Percentiles rank a stretch among this genome's conserved stretches.
phyloP scores from a whole-genome alignment of 2,113 vertebrate genomes.

The Cyprinodon brontotheroides region DNA sequence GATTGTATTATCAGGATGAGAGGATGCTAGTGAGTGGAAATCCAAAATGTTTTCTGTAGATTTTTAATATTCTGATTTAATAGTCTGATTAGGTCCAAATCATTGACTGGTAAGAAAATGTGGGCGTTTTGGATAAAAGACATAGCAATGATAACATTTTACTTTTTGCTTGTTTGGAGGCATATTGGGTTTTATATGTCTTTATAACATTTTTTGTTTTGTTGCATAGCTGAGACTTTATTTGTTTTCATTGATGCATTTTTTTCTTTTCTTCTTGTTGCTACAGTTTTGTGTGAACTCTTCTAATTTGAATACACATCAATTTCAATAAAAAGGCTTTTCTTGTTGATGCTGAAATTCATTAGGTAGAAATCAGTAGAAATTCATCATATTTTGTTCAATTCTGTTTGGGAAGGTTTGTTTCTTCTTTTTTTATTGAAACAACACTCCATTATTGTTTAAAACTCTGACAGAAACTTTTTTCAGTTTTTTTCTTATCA shows the following conservation, averaged over 20 bases:
- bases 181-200: background rate
- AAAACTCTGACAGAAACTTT: too few relatives aligned
- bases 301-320: background rate
- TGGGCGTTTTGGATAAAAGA: background rate
- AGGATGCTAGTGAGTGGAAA: background rate
- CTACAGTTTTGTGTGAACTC: background rate
- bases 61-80: background rate
- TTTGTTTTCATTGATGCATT: background rate
- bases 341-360: too few relatives aligned
- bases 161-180: background rate
- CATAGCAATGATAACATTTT: background rate
- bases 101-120: background rate
- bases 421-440: too few relatives aligned
- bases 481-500: too few relatives aligned
- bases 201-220: background rate
- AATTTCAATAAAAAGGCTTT: background rate
- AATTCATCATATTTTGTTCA: too few relatives aligned
- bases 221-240: too few relatives aligned
- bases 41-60: slow-evolving; percentile 14
- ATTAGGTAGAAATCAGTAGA: too few relatives aligned
- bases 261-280: background rate
- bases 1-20: background rate
- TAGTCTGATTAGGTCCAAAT: background rate
- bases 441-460: too few relatives aligned
- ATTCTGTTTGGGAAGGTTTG: too few relatives aligned